phyloP scores from a whole-genome alignment of 2,888 invertebrate species.

The Diarsia rubi region DNA sequence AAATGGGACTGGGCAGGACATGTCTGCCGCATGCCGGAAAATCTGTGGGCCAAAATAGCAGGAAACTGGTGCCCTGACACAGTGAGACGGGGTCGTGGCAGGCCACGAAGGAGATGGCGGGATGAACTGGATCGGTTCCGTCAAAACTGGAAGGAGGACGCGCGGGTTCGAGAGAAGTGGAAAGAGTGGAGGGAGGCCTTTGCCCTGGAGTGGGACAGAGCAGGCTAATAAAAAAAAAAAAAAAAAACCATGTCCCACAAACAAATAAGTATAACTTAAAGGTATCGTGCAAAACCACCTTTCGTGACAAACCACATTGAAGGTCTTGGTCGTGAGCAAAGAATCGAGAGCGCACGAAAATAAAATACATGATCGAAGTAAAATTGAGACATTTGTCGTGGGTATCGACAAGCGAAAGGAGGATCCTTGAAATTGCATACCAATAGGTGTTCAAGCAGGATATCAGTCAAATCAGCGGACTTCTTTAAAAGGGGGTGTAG shows the following conservation, averaged over 20 bases:
- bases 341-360: conserved; percentile 35
- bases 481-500: not conserved
- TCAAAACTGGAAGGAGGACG: too few species aligned
- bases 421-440: conserved; percentile 34
- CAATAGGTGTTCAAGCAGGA: not conserved
- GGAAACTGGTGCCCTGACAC: too few species aligned
- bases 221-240: too few species aligned
- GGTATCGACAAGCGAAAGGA: conserved; percentile 29
- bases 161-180: too few species aligned
- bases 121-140: too few species aligned
- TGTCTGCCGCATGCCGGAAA: too few species aligned
- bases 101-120: too few species aligned
- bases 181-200: too few species aligned
- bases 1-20: too few species aligned
- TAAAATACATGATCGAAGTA: conserved; percentile 43
- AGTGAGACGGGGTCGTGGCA: too few species aligned
- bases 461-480: not conserved
- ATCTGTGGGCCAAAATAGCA: too few species aligned
- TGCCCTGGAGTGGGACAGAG: too few species aligned
- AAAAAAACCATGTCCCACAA: not conserved
- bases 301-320: conserved; percentile 27
- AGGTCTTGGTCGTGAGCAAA: conserved; percentile 31
- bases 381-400: conserved; percentile 48
- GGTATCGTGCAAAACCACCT: not conserved
- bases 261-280: not conserved